Evolutionary conservation across 2,888 invertebrate species (phyloP), one percentile per base, ranked within the genome.

Genomic region (Hirtodrosophila alboralis): DNA sequence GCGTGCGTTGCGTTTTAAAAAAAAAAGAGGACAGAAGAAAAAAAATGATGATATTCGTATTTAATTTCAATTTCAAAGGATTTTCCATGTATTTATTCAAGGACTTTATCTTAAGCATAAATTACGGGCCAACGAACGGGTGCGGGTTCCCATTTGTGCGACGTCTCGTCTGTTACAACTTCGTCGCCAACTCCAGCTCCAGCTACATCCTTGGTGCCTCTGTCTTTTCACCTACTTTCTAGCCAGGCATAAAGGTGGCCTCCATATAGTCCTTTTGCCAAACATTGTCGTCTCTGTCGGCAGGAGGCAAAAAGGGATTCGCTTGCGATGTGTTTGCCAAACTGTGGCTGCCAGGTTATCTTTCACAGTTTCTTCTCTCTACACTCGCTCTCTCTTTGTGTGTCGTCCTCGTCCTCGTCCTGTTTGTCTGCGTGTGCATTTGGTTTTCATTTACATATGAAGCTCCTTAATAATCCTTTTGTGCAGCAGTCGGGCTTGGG

Each of bases 261-360:
- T 61, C 70, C 58, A 64, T 54, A 64, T 54, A 64, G 68, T 68
- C 71, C 71, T 70, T 67, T 54, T 30, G 70, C 77, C 78, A 78
- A 84, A 78, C 78, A 78, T 81, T 73, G 76, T 85, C 73, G n/a
- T n/a, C n/a, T n/a, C n/a, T n/a, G n/a, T 80, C 63, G 23, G 23
- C 16, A 10, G 41, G 16, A 6, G 27, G 16, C 18, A 16, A 6
- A 9, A 27, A 18, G 18, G n/a, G 37, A 23, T 16, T 44, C 23
- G 23, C 23, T 18, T 44, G 63, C 52, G 76, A 60, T 71, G 52
- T 84, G 86, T 86, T 79, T 86, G 86, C 84, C 86, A 85, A 78
- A 86, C 84, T 84, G 80, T 81, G 80, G 84, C 86, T 84, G 75
- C 79, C 86, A 81, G 80, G 83, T 86, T 86, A 86, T 84, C 86